Percentiles rank a stretch among this genome's conserved stretches.
phyloP scores from a whole-genome alignment of 1,140 invertebrate genomes.

The Chelonus insularis region DNA sequence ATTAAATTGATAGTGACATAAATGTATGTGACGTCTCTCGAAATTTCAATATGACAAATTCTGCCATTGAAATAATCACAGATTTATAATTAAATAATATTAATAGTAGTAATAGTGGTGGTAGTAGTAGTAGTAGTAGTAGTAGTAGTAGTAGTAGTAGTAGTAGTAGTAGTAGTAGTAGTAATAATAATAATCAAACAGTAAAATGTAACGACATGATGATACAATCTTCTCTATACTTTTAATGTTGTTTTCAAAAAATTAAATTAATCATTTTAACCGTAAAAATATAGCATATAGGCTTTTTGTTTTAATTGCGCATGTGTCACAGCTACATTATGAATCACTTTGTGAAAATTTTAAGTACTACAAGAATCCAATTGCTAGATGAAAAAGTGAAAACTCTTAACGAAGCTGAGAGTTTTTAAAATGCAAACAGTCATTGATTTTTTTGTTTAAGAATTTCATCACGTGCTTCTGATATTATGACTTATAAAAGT shows the following conservation, averaged over 20 bases:
- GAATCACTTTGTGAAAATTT: conserved; percentile 12
- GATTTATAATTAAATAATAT: neutral
- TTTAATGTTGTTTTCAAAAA: neutral
- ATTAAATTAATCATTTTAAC: neutral
- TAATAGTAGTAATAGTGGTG: too few species aligned
- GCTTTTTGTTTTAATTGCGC: neutral
- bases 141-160: too few species aligned
- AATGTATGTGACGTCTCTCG: neutral
- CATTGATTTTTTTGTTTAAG: conserved; percentile 3
- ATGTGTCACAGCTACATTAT: conserved; percentile 16
- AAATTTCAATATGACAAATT: neutral
- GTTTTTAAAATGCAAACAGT: conserved; percentile 4
- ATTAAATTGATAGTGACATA: too few species aligned
- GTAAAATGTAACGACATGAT: too few species aligned
- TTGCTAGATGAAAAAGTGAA: conserved; percentile 6
- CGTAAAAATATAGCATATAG: too few species aligned
- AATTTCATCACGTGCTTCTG: too few species aligned
- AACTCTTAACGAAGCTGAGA: neutral
- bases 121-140: too few species aligned
- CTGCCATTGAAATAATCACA: neutral
- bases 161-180: too few species aligned
- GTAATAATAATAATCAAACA: too few species aligned
- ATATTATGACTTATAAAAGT: too few species aligned
- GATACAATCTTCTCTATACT: too few species aligned
- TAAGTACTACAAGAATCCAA: conserved; percentile 22